A percentile compares a stretch with the other conserved stretches of the same genome.
Evolutionary conservation across 2,888 invertebrate genomes (phyloP).

Genomic region (Cephus pygmeus): DNA sequence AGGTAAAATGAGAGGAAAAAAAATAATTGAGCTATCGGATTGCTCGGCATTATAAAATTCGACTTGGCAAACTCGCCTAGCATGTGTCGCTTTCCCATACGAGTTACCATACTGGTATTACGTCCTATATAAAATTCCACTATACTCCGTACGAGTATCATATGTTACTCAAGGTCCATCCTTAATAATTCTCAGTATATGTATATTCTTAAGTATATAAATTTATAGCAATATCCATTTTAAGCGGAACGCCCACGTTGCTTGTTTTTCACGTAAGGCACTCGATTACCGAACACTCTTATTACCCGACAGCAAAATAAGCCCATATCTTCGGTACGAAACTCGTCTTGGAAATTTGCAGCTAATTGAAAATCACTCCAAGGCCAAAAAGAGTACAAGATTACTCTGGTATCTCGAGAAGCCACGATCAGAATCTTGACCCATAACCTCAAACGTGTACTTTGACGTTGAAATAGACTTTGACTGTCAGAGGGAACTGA

Average conservation of each 20-base stretch:
- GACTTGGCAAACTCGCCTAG: neutral
- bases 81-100: neutral
- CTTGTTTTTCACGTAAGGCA: conserved; percentile 30
- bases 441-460: conserved; percentile 16
- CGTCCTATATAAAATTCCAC: neutral
- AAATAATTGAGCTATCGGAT: neutral
- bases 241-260: conserved; percentile 44
- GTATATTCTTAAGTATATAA: neutral
- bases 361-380: conserved; percentile 52
- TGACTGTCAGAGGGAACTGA: neutral
- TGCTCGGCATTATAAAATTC: neutral
- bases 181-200: neutral
- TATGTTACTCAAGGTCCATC: neutral
- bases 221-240: neutral
- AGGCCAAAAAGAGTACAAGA: neutral
- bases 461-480: neutral
- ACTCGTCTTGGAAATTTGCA: conserved; percentile 56
- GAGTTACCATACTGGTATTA: neutral
- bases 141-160: neutral
- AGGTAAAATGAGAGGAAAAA: neutral
- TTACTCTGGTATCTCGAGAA: neutral
- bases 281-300: conserved; percentile 53
- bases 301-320: conserved; percentile 37
- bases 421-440: neutral
- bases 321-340: conserved; percentile 20